A percentile compares a stretch with the other conserved stretches of the same genome.
phyloP scores from a whole-genome alignment of 64 coral and sea anemone species.

The Montipora capricornis region DNA sequence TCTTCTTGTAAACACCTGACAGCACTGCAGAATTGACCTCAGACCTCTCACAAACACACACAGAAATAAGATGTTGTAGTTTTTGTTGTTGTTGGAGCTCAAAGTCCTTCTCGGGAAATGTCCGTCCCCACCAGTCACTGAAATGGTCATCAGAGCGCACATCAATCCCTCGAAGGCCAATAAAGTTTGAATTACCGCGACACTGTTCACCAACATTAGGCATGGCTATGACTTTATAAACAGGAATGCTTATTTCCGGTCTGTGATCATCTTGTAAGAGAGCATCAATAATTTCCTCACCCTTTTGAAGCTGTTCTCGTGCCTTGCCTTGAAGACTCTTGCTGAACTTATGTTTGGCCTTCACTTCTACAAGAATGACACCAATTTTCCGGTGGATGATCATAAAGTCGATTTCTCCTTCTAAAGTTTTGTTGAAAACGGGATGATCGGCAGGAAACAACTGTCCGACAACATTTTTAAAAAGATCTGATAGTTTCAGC shows the following conservation, averaged over 20 bases:
- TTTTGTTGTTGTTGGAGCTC: background rate
- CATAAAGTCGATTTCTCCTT: conserved; percentile 27
- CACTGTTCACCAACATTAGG: background rate
- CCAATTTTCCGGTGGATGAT: conserved; percentile 16
- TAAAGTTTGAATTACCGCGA: background rate
- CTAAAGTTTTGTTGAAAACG: background rate
- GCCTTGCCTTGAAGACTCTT: background rate
- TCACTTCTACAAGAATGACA: conserved; percentile 24
- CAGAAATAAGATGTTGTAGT: conserved; percentile 2
- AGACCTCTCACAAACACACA: background rate
- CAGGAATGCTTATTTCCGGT: background rate
- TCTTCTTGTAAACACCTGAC: background rate
- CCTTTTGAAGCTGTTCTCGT: background rate
- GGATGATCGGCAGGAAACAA: background rate
- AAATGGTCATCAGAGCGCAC: background rate
- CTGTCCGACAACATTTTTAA: background rate
- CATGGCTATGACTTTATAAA: conserved; percentile 29
- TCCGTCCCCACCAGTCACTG: background rate
- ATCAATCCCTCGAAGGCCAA: background rate
- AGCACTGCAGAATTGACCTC: background rate
- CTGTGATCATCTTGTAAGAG: background rate
- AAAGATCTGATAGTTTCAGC: conserved; percentile 7
- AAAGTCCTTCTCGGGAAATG: background rate
- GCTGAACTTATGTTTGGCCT: background rate
- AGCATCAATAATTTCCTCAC: background rate